A percentile compares a stretch with the other conserved stretches of the same genome.
These are phyloP conservation scores for Mormyrus lacerda DNA, from an alignment of 2,113 vertebrate genomes.

Conservation along the genomic window DNA sequence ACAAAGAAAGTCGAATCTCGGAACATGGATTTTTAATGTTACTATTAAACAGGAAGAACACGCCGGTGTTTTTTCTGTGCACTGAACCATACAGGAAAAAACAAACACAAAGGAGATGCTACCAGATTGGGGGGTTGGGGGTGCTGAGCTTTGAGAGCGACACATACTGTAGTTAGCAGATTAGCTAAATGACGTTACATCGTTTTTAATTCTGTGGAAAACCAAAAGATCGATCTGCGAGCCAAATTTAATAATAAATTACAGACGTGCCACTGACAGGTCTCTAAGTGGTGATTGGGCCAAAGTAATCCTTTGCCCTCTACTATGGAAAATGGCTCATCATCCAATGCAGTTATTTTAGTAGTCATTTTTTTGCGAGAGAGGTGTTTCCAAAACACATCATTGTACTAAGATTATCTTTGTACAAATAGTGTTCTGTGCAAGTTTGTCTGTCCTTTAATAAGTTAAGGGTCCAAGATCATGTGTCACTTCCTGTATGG, in stretches of 20 bases:
- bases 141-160: background rate
- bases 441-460: background rate
- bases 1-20: background rate
- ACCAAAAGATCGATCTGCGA: background rate
- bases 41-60: background rate
- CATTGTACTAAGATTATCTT: no score
- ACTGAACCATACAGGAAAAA: background rate
- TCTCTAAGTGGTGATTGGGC: background rate
- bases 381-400: no score
- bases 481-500: background rate
- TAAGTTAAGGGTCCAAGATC: background rate
- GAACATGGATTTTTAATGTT: background rate
- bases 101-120: background rate
- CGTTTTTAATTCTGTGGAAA: background rate
- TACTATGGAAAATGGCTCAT: background rate
- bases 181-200: background rate
- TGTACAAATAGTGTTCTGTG: background rate
- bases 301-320: background rate
- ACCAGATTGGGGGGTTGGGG: background rate
- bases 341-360: background rate
- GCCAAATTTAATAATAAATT: background rate
- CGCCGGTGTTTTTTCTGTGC: background rate
- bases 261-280: background rate
- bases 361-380: background rate
- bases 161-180: background rate